Evolutionary conservation across 2,888 invertebrate genomes (phyloP).

Genomic region (Pachymerium ferrugineum): DNA sequence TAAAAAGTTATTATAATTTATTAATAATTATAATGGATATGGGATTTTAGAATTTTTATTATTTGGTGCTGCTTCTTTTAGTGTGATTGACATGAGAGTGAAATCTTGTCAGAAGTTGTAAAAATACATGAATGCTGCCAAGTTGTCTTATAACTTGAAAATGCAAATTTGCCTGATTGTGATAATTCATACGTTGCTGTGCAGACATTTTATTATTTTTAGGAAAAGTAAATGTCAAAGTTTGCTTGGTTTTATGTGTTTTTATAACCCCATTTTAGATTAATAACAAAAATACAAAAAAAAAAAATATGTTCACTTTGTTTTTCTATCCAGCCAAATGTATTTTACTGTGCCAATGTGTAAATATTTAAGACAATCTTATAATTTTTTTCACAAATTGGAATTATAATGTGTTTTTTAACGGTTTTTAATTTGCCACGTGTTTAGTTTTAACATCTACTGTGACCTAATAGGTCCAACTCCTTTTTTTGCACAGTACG

Average conservation of each 20-base stretch:
- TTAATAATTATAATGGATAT: too few species aligned
- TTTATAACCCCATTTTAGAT: too few species aligned
- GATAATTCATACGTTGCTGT: slow-evolving; percentile 19
- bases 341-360: slow-evolving; percentile 17
- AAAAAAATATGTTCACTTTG: background rate
- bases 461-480: too few species aligned
- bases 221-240: too few species aligned
- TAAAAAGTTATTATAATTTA: background rate
- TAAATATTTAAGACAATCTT: slow-evolving; percentile 9
- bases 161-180: slow-evolving; percentile 15
- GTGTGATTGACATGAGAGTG: slow-evolving; percentile 17
- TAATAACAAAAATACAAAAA: too few species aligned
- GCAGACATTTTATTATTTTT: slow-evolving; percentile 10
- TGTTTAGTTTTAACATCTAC: too few species aligned
- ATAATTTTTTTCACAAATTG: too few species aligned
- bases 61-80: background rate
- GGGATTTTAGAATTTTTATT: background rate
- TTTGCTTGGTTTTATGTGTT: background rate
- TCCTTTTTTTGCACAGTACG: slow-evolving; percentile 7
- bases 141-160: slow-evolving; percentile 12
- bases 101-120: slow-evolving; percentile 19
- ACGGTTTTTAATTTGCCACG: too few species aligned
- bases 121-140: slow-evolving; percentile 9
- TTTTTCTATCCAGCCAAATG: background rate
- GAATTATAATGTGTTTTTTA: too few species aligned